phyloP scores from a whole-genome alignment of 53 echinoderm and acorn worm genomes.

The Holothuria scabra region DNA sequence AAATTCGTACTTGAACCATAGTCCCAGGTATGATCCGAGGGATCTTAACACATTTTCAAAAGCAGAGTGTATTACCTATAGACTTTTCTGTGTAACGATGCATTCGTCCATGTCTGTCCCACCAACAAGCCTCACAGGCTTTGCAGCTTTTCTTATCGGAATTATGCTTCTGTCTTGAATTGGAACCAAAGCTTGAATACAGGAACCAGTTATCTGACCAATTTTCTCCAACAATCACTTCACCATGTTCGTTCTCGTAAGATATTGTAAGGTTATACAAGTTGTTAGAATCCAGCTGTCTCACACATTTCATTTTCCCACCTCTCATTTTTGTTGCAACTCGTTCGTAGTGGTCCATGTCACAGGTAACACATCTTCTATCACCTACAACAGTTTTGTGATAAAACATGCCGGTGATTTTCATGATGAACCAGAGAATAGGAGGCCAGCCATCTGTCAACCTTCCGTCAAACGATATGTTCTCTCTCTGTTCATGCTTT shows the following conservation, averaged over 20 bases:
- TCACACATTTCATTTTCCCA: no score
- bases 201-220: no score
- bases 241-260: background rate
- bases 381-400: background rate
- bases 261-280: background rate
- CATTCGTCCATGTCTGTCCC: slow-evolving; percentile 50
- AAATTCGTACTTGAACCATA: no score
- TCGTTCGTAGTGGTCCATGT: slow-evolving; percentile 9
- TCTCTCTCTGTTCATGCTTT: no score
- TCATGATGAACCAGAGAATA: slow-evolving; percentile 9
- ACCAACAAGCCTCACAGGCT: slow-evolving; percentile 68
- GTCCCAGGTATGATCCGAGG: no score
- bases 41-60: no score
- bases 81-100: slow-evolving; percentile 59
- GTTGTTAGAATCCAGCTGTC: background rate
- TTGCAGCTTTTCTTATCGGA: slow-evolving; percentile 21
- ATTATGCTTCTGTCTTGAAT: no score
- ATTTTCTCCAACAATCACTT: background rate
- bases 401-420: slow-evolving; percentile 23
- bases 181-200: no score
- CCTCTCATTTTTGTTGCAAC: no score
- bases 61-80: slow-evolving; percentile 55
- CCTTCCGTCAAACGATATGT: no score
- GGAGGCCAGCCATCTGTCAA: background rate
- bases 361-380: slow-evolving; percentile 13